phyloP scores from a whole-genome alignment of 2,888 invertebrate genomes.

The Leucoma salicis region DNA sequence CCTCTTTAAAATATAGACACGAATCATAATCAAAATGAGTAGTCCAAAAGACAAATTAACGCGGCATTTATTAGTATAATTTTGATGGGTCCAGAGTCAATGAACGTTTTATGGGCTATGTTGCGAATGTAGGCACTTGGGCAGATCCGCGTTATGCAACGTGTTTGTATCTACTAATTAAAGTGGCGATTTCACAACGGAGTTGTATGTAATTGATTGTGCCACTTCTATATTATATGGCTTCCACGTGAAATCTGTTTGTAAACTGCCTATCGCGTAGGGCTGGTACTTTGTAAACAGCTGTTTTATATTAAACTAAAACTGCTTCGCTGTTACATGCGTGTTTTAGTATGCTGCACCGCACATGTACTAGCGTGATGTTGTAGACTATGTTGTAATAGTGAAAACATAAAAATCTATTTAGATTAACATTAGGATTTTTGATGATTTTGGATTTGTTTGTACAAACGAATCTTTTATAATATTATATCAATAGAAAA shows the following conservation, averaged over 20 bases:
- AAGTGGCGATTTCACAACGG: conserved; percentile 45
- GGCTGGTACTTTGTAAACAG: conserved; percentile 22
- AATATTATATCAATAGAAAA: too few relatives aligned
- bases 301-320: too few relatives aligned
- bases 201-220: conserved; percentile 44
- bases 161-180: conserved; percentile 31
- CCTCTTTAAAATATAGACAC: not conserved
- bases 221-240: conserved; percentile 35
- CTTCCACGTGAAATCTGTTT: conserved; percentile 44
- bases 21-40: conserved; percentile 13
- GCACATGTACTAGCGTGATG: too few relatives aligned
- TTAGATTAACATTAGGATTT: too few relatives aligned
- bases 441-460: too few relatives aligned
- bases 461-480: too few relatives aligned
- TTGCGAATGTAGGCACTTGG: conserved; percentile 16
- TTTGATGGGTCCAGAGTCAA: conserved; percentile 30
- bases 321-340: too few relatives aligned
- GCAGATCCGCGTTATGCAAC: conserved; percentile 25
- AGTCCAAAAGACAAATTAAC: conserved; percentile 12
- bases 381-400: too few relatives aligned
- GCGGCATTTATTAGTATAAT: conserved; percentile 23
- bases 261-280: conserved; percentile 27
- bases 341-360: too few relatives aligned
- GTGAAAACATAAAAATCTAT: too few relatives aligned
- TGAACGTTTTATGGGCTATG: conserved; percentile 35